Percentiles rank a stretch among this genome's conserved stretches.
These are phyloP conservation scores for Lepilemur septentrionalis DNA, from an alignment of 2,797 vertebrate genomes.

Conservation along the genomic window DNA sequence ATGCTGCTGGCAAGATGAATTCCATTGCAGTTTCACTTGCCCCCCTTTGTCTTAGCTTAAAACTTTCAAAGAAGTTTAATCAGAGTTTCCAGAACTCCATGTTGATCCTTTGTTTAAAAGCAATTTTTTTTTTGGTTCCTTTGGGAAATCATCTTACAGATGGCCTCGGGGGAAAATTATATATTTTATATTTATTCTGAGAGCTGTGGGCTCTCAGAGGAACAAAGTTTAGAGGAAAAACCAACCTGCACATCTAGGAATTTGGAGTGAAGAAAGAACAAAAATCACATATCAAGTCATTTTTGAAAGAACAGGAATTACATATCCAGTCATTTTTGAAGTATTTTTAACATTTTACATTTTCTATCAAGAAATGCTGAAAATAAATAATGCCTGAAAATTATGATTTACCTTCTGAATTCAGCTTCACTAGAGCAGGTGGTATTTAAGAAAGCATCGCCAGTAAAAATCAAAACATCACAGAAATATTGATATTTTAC, in stretches of 20 bases:
- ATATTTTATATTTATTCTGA: slow-evolving; percentile 39
- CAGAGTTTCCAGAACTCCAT: slow-evolving; percentile 38
- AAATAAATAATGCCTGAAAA: slow-evolving; percentile 63
- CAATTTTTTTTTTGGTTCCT: slow-evolving; percentile 21
- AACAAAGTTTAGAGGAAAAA: slow-evolving; percentile 1
- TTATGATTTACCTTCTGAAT: slow-evolving; percentile 61
- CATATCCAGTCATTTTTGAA: background rate
- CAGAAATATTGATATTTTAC: slow-evolving; percentile 64
- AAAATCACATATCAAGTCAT: background rate
- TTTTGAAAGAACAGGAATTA: slow-evolving; percentile 12
- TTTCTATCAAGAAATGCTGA: slow-evolving; percentile 48
- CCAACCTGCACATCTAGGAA: background rate
- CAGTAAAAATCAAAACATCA: slow-evolving; percentile 68
- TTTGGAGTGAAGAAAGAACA: slow-evolving; percentile 9
- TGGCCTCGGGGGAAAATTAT: background rate
- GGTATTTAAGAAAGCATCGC: slow-evolving; percentile 59
- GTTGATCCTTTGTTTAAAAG: slow-evolving; percentile 52
- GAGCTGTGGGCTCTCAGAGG: background rate
- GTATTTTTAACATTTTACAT: slow-evolving; percentile 45
- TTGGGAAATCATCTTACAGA: slow-evolving; percentile 48
- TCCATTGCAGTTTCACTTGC: slow-evolving; percentile 13
- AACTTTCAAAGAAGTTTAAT: slow-evolving; percentile 70
- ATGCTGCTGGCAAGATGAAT: slow-evolving; percentile 58
- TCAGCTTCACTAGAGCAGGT: slow-evolving; percentile 54
- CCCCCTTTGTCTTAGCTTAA: slow-evolving; percentile 38